phyloP scores from a whole-genome alignment of 2,888 invertebrate species.

The Laothoe populi region DNA sequence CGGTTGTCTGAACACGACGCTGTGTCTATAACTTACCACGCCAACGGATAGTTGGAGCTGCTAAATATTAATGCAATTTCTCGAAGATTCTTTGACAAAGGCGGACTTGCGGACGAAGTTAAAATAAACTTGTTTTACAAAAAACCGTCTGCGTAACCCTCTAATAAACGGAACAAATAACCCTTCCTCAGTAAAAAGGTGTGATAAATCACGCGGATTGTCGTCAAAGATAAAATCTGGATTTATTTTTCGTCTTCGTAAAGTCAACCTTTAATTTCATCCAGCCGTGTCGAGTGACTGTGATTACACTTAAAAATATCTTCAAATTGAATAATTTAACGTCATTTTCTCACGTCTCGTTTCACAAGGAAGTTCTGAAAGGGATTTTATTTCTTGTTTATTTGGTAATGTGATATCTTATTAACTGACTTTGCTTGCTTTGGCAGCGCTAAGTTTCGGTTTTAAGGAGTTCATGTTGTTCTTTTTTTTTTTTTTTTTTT shows the following conservation, averaged over 20 bases:
- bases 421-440: background rate
- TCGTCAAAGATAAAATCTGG: constrained; percentile 18
- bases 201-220: constrained; percentile 24
- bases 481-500: too few relatives aligned
- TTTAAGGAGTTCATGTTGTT: background rate
- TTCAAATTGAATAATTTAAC: constrained; percentile 33
- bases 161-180: constrained; percentile 20
- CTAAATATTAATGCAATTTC: constrained; percentile 16
- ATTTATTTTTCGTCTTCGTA: constrained; percentile 26
- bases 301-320: constrained; percentile 21
- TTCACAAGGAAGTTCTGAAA: background rate
- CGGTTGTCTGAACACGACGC: background rate
- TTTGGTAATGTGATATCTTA: constrained; percentile 4
- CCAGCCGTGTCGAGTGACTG: constrained; percentile 24
- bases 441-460: background rate
- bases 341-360: constrained; percentile 4
- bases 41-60: background rate
- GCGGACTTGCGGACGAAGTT: background rate
- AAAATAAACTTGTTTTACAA: background rate
- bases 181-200: constrained; percentile 20
- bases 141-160: background rate
- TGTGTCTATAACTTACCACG: background rate
- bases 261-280: constrained; percentile 31
- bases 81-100: constrained; percentile 11
- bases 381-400: constrained; percentile 11